Evolutionary conservation across 2,113 vertebrate species (phyloP).

Genomic region (Mirounga angustirostris): DNA sequence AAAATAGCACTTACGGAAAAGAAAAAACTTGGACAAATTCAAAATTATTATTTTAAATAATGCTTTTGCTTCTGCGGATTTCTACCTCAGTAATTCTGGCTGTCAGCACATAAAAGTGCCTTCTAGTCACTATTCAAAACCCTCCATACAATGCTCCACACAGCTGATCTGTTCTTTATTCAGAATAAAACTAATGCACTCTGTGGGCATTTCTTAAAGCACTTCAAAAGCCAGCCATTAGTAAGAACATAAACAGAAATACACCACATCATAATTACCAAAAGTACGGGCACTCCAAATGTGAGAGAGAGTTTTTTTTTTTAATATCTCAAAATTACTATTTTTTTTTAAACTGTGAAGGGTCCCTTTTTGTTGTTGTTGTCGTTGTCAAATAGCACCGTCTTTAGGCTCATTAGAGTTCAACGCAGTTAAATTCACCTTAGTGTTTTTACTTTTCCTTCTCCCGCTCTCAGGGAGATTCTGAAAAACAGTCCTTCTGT

Average conservation of each 20-base stretch:
- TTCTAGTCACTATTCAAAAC: conserved; percentile 61
- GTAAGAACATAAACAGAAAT: conserved; percentile 76
- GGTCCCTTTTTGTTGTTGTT: background rate
- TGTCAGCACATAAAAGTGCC: conserved; percentile 60
- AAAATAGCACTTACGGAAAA: conserved; percentile 55
- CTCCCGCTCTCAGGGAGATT: conserved; percentile 41
- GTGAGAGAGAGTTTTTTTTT: conserved; percentile 15
- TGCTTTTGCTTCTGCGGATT: conserved; percentile 75
- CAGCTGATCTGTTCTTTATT: conserved; percentile 59
- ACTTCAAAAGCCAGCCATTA: conserved; percentile 75
- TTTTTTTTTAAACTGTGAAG: background rate
- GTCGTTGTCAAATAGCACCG: background rate
- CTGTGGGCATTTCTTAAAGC: conserved; percentile 70
- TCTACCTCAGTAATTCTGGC: conserved; percentile 79
- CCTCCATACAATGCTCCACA: background rate
- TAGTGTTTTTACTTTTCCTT: conserved; percentile 69
- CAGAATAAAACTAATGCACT: conserved; percentile 43
- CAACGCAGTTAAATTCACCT: conserved; percentile 52
- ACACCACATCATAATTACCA: conserved; percentile 42
- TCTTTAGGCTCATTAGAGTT: conserved; percentile 55
- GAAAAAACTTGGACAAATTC: conserved; percentile 23
- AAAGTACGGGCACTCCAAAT: conserved; percentile 45
- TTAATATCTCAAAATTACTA: conserved; percentile 28
- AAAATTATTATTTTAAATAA: conserved; percentile 74
- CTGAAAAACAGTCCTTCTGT: conserved; percentile 68